phyloP scores from a whole-genome alignment of 2,888 invertebrate species.

The Drosophila nigritarsus region DNA sequence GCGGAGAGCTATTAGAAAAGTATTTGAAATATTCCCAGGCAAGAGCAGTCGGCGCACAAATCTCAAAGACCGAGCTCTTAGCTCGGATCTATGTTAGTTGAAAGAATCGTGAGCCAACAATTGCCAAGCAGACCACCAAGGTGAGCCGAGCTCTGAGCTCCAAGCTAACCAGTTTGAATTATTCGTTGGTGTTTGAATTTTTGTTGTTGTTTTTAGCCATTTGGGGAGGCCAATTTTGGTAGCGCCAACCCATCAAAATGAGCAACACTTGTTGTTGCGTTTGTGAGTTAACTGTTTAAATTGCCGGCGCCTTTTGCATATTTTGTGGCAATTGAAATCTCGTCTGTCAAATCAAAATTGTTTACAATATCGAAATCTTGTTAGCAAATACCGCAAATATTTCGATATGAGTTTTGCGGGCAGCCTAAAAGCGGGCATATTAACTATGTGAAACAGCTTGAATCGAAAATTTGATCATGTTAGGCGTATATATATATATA shows the following conservation, averaged over 20 bases:
- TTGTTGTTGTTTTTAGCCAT: conserved; percentile 21
- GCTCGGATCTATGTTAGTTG: conserved; percentile 47
- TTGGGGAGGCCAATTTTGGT: conserved; percentile 66
- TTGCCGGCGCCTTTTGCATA: conserved; percentile 48
- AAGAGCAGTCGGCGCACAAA: conserved; percentile 6
- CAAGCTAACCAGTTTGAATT: conserved; percentile 58
- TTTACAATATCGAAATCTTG: conserved; percentile 68
- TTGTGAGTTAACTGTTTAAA: conserved; percentile 22
- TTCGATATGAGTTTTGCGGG: conserved; percentile 13
- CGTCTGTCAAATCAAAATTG: conserved; percentile 64
- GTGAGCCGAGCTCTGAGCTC: conserved; percentile 44
- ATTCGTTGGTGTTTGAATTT: conserved; percentile 28
- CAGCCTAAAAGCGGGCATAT: not conserved
- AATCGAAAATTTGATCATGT: not conserved
- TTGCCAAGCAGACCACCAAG: conserved; percentile 68
- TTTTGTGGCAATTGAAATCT: conserved; percentile 52
- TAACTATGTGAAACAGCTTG: not conserved
- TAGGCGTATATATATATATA: too few relatives aligned
- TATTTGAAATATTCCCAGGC: conserved; percentile 78
- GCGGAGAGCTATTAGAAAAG: conserved; percentile 68
- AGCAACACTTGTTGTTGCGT: conserved; percentile 32
- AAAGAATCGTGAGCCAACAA: conserved; percentile 70
- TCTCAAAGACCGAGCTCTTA: conserved; percentile 23
- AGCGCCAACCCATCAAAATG: conserved; percentile 55
- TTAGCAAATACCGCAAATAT: conserved; percentile 61